Base-by-base conservation (phyloP, 2,113 vertebrate species). In the Callaeas wilsoni region DNA sequence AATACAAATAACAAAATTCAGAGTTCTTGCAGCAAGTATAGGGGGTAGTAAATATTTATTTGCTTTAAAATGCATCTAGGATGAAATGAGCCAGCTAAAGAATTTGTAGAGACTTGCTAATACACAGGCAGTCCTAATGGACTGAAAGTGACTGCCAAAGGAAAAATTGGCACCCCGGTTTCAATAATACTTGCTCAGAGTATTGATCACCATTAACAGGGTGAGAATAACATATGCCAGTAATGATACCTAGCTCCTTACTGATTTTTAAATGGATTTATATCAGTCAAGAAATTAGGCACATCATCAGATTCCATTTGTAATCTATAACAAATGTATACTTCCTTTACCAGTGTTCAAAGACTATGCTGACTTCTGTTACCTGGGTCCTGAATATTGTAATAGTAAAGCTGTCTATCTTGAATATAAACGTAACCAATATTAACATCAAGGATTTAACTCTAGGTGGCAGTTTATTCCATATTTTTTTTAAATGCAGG, bases 391-490 rank as follows among this genome's bases (percentile, higher is more conserved):
- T 64, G 30, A 80, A 49, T 92, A 86, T 37, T 77, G 32, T 30
- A 52, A 53, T 42, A 39, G 21, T 83, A 75, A 63, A 82, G 25
- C 53, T 84, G 6, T 73, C 39, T 87, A 1, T 71, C 39, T 84
- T 69, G 33, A 74, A 86, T 70, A 20, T 74, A 79, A 62, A 63
- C 44, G 44, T 47, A 86, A 67, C 29, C 33, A 81, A 35, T 85
- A 89, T 53, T 87, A 92, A 95, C 85, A 90, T 49, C 68, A 94
- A 91, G 75, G 71, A 91, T 77, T 97, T 96, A 97, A 97, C 98
- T 98, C 97, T 98, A 98, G 98, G 97, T 98, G 98, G 98, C 98
- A 98, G 97, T 83, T 98, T 97, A 98, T 97, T 97, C 98, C 98
- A 95, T 86, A 64, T 29, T 74, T 97, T 97, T 94, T 77, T 76